Evolutionary conservation across 2,113 vertebrate genomes (phyloP), one percentile per base, ranked within the genome.

Genomic region (Eublepharis macularius): DNA sequence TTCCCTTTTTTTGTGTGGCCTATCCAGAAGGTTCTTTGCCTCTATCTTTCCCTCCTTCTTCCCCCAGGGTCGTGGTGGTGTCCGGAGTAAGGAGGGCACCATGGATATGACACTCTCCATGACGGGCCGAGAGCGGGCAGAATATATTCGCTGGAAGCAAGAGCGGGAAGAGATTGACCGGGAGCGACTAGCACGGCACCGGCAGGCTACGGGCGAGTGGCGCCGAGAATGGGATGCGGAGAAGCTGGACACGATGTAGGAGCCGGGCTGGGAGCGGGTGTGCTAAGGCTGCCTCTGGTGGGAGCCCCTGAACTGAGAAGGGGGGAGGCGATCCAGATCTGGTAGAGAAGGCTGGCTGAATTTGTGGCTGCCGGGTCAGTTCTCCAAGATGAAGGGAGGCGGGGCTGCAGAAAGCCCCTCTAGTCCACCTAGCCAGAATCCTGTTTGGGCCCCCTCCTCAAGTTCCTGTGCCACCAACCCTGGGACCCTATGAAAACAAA

Each of bases 71-170:
- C 87, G 7, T 65, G 92, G 66, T 66, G 90, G 0, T 69, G 80
- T 81, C 78, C 34, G 1, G 80, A 60, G 63, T 54, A 4, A 17
- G 0, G 82, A 85, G 1, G 7, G 45, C 0, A 0, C 94, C 0
- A 11, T 96, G 66, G 98, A 99, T 93, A 98, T 99, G 97, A 98
- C 98, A 0, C 94, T 99, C 84, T 98, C 97, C 10, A 99, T 99
- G 98, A 99, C 98, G 0, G 98, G 98, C 21, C 96, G 98, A 32
- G 98, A 99, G 76, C 94, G 98, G 6, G 97, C 98, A 0, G 98
- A 99, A 82, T 99, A 99, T 87, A 90, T 98, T 41, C 97, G 98
- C 89, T 99, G 98, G 98, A 99, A 99, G 92, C 97, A 98, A 63
- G 98, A 99, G 88, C 95, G 98, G 0, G 98, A 98, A 32, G 96